Evolutionary conservation across 2,888 invertebrate species (phyloP), one percentile per base, ranked within the genome.

Genomic region (Antitype chi): DNA sequence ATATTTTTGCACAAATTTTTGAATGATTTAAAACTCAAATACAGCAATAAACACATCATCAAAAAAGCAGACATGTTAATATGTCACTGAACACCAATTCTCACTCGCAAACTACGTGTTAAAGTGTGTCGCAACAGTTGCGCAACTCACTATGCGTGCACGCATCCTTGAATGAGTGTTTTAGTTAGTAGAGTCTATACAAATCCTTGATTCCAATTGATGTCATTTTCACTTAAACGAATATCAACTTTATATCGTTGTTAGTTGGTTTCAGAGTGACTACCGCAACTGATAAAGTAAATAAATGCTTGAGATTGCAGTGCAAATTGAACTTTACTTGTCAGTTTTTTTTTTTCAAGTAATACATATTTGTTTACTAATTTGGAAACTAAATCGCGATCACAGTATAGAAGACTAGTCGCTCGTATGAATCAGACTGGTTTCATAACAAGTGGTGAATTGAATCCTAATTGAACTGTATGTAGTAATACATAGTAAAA

Each of bases 131-230:
- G 63, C 67, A 74, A 84, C 70, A 28, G 70, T 82, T 79, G 73
- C 57, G 63, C 70, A 78, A 86, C 64, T 49, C 47, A 68, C 69
- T 73, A 71, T 59, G 62, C 60, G 55, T 77, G 13, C 2, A 59
- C 57, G 73, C 83, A 85, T 87, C 85, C 88, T 85, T 85, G 85
- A 82, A 76, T 82, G 69, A 73, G 66, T 60, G 28, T 23, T 13
- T 55, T 43, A 68, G 20, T 69, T 20, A 53, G 38, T 66, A 72
- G 8, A 60, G 38, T 49, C 32, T 62, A 62, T 28, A 20, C 32
- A 74, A 60, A 73, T 38, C 1, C 28, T 57, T 38, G 25, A 28
- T 9, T 57, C n/a, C n/a, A 47, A n/a, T 47, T 55, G 20, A 43
- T 13, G 13, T n/a, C n/a, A 43, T 5, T 28, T 28, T 8, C 2